These are phyloP conservation scores for Porites lobata DNA, from an alignment of 92 coral and sea anemone genomes.

Conservation along the genomic window DNA sequence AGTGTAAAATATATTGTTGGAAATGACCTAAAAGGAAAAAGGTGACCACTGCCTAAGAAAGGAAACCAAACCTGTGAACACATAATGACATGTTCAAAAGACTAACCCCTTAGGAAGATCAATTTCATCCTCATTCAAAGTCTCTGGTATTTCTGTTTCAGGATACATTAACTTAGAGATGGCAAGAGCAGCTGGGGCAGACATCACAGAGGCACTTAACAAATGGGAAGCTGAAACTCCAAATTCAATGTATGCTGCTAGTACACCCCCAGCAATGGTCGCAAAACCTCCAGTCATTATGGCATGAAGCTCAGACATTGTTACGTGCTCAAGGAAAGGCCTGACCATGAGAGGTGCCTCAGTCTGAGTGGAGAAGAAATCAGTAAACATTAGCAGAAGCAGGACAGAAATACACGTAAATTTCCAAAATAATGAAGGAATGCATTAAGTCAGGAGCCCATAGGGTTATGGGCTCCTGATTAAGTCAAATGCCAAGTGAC, in stretches of 20 bases:
- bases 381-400: neutral
- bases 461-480: too few species aligned
- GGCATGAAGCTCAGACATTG: conserved; percentile 96
- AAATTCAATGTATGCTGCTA: conserved; percentile 93
- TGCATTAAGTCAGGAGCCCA: too few species aligned
- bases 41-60: too few species aligned
- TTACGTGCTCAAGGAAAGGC: conserved; percentile 87
- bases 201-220: conserved; percentile 96
- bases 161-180: conserved; percentile 95
- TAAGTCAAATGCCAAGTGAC: too few species aligned
- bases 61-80: too few species aligned
- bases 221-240: conserved; percentile 96
- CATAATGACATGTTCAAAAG: neutral
- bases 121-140: conserved; percentile 77
- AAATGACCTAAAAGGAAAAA: too few species aligned
- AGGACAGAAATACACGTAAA: too few species aligned
- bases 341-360: conserved; percentile 95
- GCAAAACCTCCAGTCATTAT: conserved; percentile 98
- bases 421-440: too few species aligned
- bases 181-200: conserved; percentile 98
- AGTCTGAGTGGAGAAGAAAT: conserved; percentile 56
- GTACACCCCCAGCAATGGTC: conserved; percentile 95
- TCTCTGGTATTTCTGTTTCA: conserved; percentile 88
- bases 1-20: too few species aligned
- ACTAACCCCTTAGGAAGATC: conserved; percentile 84